Base-by-base conservation (phyloP, 2,888 invertebrate species). In the Agrotis segetum region DNA sequence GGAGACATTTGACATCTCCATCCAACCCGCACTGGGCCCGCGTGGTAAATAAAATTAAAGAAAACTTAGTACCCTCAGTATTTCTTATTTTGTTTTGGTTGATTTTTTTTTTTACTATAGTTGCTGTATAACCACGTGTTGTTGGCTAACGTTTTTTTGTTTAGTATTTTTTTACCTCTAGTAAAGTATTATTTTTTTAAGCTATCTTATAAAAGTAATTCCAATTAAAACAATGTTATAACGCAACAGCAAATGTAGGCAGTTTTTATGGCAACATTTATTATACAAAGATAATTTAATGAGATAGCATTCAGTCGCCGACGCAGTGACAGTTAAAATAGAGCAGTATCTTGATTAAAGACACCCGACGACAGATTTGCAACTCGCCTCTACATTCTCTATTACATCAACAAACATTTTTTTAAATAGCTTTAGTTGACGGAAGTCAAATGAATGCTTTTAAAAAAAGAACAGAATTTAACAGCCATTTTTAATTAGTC, bases 281-380 rank as follows among this genome's bases (percentile, higher is more conserved):
- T 40, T 21, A 56, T 34, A 62, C 40, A 47, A n/a, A 74, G 52
- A 73, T 73, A 69, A 64, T 66, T 66, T 59, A 74, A 55, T 59
- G 44, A 66, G 58, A 77, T 67, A 74, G 46, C 59, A 40, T 58
- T 73, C 62, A 44, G 62, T 59, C 47, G 47, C 29, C n/a, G 13
- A 19, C 46, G 13, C 40, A 59, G 47, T n/a, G 59, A 74, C 67
- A 74, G 40, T 63, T 74, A 52, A 79, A 79, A 63, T 63, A 67
- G 17, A 60, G 19, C 29, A 19, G 19, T 59, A 53, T 77, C 40
- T 74, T 70, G 74, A 74, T 49, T 46, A 64, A 34, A 67, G 55
- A 63, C 17, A 44, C 67, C 50, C 29, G 67, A 67, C 7, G 75
- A 79, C 55, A 80, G 75, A 80, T 77, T 68, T 64, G 81, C 77